Percentiles rank a stretch among this genome's conserved stretches.
Evolutionary conservation across 2,888 invertebrate species (phyloP).

Genomic region (Drosophila tanythrix): DNA sequence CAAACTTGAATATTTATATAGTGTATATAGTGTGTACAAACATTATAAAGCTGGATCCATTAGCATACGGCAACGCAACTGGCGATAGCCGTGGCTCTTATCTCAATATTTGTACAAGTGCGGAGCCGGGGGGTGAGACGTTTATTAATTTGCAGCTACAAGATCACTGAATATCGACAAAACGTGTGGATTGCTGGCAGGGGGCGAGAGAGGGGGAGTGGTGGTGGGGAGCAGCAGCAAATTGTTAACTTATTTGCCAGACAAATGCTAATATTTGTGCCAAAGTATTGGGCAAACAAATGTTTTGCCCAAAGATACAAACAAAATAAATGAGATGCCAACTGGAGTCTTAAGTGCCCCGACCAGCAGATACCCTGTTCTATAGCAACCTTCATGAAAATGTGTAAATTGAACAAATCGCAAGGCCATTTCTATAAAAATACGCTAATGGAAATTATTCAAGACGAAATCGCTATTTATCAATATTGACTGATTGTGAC

Average conservation of each 20-base stretch:
- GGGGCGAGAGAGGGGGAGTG: background rate
- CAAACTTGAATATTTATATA: constrained; percentile 4
- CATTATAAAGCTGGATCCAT: constrained; percentile 21
- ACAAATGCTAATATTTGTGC: constrained; percentile 68
- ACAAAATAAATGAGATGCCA: constrained; percentile 9
- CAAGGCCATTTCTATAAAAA: background rate
- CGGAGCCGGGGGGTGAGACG: constrained; percentile 31
- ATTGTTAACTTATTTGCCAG: constrained; percentile 60
- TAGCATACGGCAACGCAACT: constrained; percentile 29
- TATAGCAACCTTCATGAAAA: background rate
- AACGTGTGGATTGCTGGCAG: constrained; percentile 1
- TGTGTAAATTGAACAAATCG: background rate
- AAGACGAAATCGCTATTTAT: background rate
- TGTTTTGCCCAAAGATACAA: constrained; percentile 49
- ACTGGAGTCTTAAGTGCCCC: background rate
- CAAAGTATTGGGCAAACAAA: constrained; percentile 67
- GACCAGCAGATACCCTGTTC: constrained; percentile 1
- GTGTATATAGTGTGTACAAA: constrained; percentile 6
- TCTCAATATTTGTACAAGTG: constrained; percentile 54
- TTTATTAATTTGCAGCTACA: constrained; percentile 77
- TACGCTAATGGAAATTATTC: background rate
- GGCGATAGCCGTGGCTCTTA: constrained; percentile 29
- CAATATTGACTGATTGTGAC: background rate
- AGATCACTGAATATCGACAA: constrained; percentile 72
- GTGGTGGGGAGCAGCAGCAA: constrained; percentile 17